Evolutionary conservation across 2,113 vertebrate species (phyloP).

Genomic region (Tursiops truncatus): DNA sequence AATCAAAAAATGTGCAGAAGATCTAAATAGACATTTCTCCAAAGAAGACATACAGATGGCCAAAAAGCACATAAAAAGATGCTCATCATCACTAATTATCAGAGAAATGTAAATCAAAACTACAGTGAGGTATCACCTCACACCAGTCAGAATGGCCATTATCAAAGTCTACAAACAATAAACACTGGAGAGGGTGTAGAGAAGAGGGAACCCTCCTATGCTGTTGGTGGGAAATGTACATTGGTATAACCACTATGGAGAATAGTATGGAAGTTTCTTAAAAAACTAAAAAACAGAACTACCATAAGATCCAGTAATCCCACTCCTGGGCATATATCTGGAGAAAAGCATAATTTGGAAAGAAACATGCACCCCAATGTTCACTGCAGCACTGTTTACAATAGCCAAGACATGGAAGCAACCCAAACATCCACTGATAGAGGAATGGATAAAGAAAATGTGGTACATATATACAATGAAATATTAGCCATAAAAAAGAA

Average conservation of each 20-base stretch:
- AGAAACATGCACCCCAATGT: not conserved
- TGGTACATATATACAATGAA: not conserved
- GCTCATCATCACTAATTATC: not conserved
- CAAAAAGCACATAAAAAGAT: not conserved
- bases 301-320: not conserved
- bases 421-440: not conserved
- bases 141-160: not conserved
- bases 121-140: not conserved
- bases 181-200: not conserved
- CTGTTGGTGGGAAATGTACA: not conserved
- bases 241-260: not conserved
- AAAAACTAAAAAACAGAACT: not conserved
- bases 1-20: not conserved
- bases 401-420: not conserved
- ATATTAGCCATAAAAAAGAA: not conserved
- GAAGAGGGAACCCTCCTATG: not conserved
- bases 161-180: not conserved
- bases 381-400: not conserved
- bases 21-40: not conserved
- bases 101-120: not conserved
- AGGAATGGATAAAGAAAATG: not conserved
- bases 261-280: not conserved
- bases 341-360: not conserved
- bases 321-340: not conserved
- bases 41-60: not conserved